Conservation (phyloP, 2,888 invertebrate species). For the Tiliacea citrago region DNA sequence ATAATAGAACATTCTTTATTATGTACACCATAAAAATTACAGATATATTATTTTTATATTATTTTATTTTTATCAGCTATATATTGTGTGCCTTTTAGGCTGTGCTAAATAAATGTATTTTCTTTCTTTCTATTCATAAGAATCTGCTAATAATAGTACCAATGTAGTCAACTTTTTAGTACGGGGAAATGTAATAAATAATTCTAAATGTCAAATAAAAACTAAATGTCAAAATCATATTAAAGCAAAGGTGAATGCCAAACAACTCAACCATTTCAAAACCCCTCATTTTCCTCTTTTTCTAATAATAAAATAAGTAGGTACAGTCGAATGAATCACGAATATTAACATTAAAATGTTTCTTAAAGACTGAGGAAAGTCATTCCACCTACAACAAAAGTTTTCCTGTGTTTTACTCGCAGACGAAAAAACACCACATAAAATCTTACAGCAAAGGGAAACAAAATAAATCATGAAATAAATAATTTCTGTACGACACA, state of each 20-base stretch:
- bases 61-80: too few relatives aligned
- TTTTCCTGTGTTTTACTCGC: not conserved
- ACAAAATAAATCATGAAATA: conserved; percentile 28
- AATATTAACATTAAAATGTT: conserved; percentile 2
- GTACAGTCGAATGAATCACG: not conserved
- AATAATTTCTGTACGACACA: conserved; percentile 42
- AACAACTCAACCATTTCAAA: not conserved
- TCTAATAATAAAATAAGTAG: not conserved
- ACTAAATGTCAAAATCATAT: not conserved
- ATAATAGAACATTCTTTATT: too few relatives aligned
- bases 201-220: not conserved
- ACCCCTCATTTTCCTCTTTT: not conserved
- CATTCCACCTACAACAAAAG: not conserved
- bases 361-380: not conserved
- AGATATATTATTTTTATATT: too few relatives aligned
- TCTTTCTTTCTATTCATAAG: too few relatives aligned
- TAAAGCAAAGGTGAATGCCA: not conserved
- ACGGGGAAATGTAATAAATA: not conserved
- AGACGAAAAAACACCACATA: not conserved
- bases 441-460: not conserved
- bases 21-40: too few relatives aligned
- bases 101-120: too few relatives aligned
- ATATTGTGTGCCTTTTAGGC: too few relatives aligned
- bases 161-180: not conserved
- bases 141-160: not conserved